Evolutionary conservation across 2,113 vertebrate species (phyloP).

Genomic region (Lathamus discolor): DNA sequence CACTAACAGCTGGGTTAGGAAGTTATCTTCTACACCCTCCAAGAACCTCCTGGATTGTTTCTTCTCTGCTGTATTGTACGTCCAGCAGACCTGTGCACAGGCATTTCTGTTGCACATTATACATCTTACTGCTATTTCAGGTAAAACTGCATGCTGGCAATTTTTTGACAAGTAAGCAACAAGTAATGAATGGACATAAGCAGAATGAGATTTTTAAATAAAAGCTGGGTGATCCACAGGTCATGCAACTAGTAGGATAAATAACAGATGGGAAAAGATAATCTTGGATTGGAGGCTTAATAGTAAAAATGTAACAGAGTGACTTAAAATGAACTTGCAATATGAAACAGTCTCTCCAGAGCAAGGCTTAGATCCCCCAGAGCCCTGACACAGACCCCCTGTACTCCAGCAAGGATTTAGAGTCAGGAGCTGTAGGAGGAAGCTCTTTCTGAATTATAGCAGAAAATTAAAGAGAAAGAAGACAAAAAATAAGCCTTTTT

Average conservation of each 20-base stretch:
- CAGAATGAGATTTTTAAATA: conserved; percentile 13
- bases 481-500: background rate
- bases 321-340: conserved; percentile 20
- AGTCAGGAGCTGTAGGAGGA: background rate
- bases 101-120: fast-evolving
- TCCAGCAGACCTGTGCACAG: background rate
- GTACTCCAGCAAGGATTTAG: background rate
- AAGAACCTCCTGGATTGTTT: background rate
- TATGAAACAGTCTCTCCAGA: background rate
- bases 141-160: background rate
- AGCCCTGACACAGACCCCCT: background rate
- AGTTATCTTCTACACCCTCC: background rate
- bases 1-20: background rate
- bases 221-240: conserved; percentile 33
- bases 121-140: background rate
- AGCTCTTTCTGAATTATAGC: background rate
- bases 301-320: conserved; percentile 4
- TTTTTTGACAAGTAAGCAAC: background rate
- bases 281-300: conserved; percentile 42
- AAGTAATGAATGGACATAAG: background rate
- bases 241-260: conserved; percentile 33
- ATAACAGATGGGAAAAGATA: conserved; percentile 65
- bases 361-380: background rate
- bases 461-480: conserved; percentile 5
- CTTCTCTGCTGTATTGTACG: background rate